phyloP scores from a whole-genome alignment of 2,888 invertebrate genomes.

The Steromphala cineraria region DNA sequence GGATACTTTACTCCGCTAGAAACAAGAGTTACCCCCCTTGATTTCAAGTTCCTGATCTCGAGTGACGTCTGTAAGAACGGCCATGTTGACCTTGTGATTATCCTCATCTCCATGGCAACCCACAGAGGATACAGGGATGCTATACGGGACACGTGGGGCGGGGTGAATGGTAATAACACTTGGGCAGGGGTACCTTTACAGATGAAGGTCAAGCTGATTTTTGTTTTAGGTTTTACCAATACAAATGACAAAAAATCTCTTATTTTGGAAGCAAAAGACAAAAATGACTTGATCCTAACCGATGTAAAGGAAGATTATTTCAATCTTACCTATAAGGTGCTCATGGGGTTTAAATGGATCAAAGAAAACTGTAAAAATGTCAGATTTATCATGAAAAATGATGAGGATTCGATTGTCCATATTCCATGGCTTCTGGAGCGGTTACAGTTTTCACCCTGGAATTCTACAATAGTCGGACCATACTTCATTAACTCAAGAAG shows the following conservation, averaged over 20 bases:
- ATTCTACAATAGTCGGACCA: conserved; percentile 12
- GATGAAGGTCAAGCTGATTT: background rate
- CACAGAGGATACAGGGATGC: conserved; percentile 30
- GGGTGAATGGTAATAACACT: background rate
- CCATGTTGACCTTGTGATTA: conserved; percentile 22
- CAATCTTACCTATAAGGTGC: conserved; percentile 69
- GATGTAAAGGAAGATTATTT: conserved; percentile 66
- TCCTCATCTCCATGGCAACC: conserved; percentile 33
- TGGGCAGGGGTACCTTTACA: conserved; percentile 6
- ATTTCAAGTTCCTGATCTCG: background rate
- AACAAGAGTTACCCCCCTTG: background rate
- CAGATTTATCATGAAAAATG: conserved; percentile 63
- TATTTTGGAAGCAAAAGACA: conserved; percentile 29
- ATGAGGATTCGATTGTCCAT: conserved; percentile 71
- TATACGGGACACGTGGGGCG: conserved; percentile 43
- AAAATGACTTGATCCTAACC: conserved; percentile 42
- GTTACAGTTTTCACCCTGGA: conserved; percentile 13
- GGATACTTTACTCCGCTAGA: background rate
- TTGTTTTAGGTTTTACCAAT: conserved; percentile 35
- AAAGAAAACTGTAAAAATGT: conserved; percentile 57
- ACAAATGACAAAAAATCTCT: background rate
- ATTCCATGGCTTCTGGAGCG: conserved; percentile 70
- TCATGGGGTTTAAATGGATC: conserved; percentile 68
- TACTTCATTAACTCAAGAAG: conserved; percentile 24
- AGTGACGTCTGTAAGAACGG: background rate